Base-by-base conservation (phyloP, 92 coral and sea anemone genomes). In the Diadumene lineata region DNA sequence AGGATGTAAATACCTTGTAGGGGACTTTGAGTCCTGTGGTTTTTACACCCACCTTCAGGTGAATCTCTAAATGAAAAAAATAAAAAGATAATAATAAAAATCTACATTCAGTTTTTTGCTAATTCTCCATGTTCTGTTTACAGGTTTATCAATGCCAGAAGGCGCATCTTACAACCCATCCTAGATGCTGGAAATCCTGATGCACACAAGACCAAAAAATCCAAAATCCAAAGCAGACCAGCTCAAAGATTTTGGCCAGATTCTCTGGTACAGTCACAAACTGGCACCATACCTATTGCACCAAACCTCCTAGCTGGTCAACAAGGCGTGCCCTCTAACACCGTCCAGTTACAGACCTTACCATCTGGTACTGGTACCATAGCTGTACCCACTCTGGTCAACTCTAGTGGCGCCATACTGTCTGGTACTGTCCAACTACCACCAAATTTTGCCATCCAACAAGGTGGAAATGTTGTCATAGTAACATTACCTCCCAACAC, bases 211-310 rank as follows among this genome's bases (percentile, higher is more conserved):
- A 87, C 99, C 15, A 96, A 87, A 86, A 96, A 92, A 71, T 81
- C 97, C 1, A 96, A 96, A 78, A 84, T 89, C 50, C 99, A 96
- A 73, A 89, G 90, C 56, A 86, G 97, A 16, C 92, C 97, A 11
- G 99, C 99, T 19, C 97, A 92, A 75, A 81, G 99, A 51, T 96
- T 96, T 70, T 96, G 99, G 99, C 97, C 99, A 0, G 99, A 96
- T 11, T 88, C 94, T 25, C 76, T 96, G n/a, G 99, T 96, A 44
- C 99, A 90, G 0, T 87, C 88, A 44, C 97, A 91, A 53, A 82
- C 74, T 60, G 81, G 78, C 33, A 74, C 93, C 29, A 72, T 88
- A 46, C 97, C 97, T 0, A 91, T 91, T 43, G 93, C 93, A 13
- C 97, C 93, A 33, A 91, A 88, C 17, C 88, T 84, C 21, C 85